Conservation (phyloP, 1,140 invertebrate species). For the Drosophila mayri region DNA sequence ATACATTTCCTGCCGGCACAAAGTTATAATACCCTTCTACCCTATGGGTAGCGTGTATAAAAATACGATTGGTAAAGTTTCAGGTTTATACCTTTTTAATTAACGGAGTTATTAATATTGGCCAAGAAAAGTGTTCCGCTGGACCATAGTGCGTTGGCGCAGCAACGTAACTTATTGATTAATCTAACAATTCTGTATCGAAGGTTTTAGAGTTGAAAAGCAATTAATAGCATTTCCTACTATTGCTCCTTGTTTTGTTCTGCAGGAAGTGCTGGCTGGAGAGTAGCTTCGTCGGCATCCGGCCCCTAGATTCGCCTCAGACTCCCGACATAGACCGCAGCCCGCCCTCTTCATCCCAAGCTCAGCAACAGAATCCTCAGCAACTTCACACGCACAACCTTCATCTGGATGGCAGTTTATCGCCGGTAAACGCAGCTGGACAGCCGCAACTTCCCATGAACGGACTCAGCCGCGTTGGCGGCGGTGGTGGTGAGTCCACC, state of each 20-base stretch:
- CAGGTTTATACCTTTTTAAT: too few relatives aligned
- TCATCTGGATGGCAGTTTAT: conserved; percentile 40
- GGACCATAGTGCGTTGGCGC: too few relatives aligned
- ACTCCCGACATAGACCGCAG: conserved; percentile 88
- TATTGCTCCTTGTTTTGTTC: background rate
- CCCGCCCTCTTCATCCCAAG: conserved; percentile 31
- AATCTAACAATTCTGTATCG: conserved; percentile 29
- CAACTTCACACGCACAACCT: conserved; percentile 34
- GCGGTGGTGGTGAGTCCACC: conserved; percentile 84
- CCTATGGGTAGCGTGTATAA: too few relatives aligned
- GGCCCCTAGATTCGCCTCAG: conserved; percentile 93
- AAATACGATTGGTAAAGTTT: too few relatives aligned
- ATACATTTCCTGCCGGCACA: too few relatives aligned
- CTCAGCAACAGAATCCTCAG: conserved; percentile 35
- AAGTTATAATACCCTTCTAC: too few relatives aligned
- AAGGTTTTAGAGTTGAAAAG: background rate
- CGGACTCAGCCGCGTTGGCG: conserved; percentile 74
- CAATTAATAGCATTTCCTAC: background rate
- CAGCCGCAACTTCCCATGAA: conserved; percentile 78
- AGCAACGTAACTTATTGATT: conserved; percentile 64
- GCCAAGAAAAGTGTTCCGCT: too few relatives aligned
- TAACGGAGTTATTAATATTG: too few relatives aligned
- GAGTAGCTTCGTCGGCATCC: conserved; percentile 94
- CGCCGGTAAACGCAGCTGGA: conserved; percentile 26
- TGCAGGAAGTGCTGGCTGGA: conserved; percentile 92